A percentile compares a stretch with the other conserved stretches of the same genome.
Evolutionary conservation across 1,140 invertebrate genomes (phyloP).

Genomic region (Drosophila subpulchrella): DNA sequence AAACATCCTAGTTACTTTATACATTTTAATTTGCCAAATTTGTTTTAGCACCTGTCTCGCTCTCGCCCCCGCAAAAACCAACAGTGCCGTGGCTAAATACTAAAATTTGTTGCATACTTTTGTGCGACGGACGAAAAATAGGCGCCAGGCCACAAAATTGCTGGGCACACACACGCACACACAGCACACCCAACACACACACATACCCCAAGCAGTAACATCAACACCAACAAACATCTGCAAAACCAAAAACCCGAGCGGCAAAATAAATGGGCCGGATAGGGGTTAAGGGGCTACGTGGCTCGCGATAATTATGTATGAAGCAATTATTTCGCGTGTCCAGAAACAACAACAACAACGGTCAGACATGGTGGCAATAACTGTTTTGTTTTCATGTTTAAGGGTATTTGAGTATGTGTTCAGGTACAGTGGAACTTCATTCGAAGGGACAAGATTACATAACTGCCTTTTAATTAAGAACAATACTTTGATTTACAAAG

Average conservation of each 20-base stretch:
- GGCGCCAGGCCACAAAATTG: slow-evolving; percentile 66
- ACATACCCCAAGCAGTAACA: slow-evolving; percentile 24
- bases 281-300: slow-evolving; percentile 9
- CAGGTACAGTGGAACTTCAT: slow-evolving; percentile 11
- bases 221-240: slow-evolving; percentile 38
- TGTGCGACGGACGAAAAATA: slow-evolving; percentile 50
- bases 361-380: slow-evolving; percentile 47
- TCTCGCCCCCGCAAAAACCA: slow-evolving; percentile 2
- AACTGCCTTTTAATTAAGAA: not conserved
- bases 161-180: slow-evolving; percentile 31
- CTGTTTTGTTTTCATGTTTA: slow-evolving; percentile 60
- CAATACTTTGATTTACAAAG: not conserved
- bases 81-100: slow-evolving; percentile 45
- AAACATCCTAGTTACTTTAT: slow-evolving; percentile 49
- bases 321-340: slow-evolving; percentile 77
- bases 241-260: slow-evolving; percentile 32
- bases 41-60: slow-evolving; percentile 24
- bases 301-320: slow-evolving; percentile 76
- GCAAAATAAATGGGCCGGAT: slow-evolving; percentile 4
- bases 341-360: slow-evolving; percentile 57
- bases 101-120: slow-evolving; percentile 55
- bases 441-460: not conserved
- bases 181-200: slow-evolving; percentile 9
- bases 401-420: slow-evolving; percentile 40
- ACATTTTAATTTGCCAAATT: slow-evolving; percentile 54